Evolutionary conservation across 2,888 invertebrate species (phyloP), one percentile per base, ranked within the genome.

Genomic region (Yponomeuta cagnagella): DNA sequence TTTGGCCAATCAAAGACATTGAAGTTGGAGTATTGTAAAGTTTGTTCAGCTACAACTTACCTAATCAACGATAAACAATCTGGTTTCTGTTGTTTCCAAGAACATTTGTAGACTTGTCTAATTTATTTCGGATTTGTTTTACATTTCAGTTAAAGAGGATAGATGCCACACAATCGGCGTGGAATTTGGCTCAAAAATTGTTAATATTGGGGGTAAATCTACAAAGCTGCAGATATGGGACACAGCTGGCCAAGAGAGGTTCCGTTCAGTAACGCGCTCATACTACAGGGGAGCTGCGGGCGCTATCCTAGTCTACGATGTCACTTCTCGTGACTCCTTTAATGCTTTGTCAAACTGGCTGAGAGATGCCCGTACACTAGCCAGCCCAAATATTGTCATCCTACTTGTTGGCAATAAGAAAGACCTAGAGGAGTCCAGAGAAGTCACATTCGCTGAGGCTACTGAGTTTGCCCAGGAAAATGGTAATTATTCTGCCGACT

Each of bases 181-280:
- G 68, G 97, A 97, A 84, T 97, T 97, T 92, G 97, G 96, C n/a
- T 96, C 96, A 3, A 96, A 96, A 85, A 95, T 97, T 76, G 94
- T 96, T 0, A 96, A 95, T 83, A 96, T 96, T 74, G 96, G 96
- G 23, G 96, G 96, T 0, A 96, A 96, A 86, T 95, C 95, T 8
- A 96, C 96, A 1, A 97, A 97, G 83, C 86, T 97, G 73, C 97
- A 97, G 87, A 95, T 96, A 80, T 96, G 96, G 96, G 95, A 95
- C 77, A 99, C 99, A 6, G 99, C 99, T 58, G 99, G 99, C 0
- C 99, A 99, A 84, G 99, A 99, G 90, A 94, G 98, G 82, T 99
- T 99, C 88, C 95, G 98, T 78, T 99, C 99, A 68, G 99, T 99
- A 73, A 95, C 95, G 0, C 93, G 96, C 68, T 96, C 96, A 48